Percentiles rank a stretch among this genome's conserved stretches.
Conservation (phyloP, 2,888 invertebrate species). For the Acanthosepion esculentum region DNA sequence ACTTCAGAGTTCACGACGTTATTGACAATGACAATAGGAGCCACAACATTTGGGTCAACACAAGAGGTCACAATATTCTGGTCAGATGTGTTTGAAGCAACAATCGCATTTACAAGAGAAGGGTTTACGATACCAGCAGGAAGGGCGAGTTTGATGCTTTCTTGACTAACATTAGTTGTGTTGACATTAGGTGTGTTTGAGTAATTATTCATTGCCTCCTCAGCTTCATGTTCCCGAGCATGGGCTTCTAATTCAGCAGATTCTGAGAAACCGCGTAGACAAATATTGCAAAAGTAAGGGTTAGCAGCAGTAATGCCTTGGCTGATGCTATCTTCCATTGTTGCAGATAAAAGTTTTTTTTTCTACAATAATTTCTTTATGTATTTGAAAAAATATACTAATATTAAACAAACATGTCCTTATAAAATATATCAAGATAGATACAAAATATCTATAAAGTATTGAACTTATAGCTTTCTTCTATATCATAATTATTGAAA, state of each 20-base stretch:
- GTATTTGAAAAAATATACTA: too few relatives aligned
- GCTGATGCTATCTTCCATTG: background rate
- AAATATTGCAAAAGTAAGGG: background rate
- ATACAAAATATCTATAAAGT: background rate
- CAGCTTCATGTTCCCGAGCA: slow-evolving; percentile 36
- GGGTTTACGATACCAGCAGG: background rate
- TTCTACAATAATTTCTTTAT: background rate
- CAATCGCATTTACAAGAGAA: background rate
- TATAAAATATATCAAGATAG: background rate
- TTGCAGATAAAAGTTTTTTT: background rate
- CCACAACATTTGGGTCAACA: slow-evolving; percentile 24
- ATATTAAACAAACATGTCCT: background rate
- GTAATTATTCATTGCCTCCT: background rate
- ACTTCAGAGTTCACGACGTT: background rate
- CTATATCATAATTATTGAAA: background rate
- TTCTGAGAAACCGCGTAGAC: background rate
- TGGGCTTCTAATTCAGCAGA: background rate
- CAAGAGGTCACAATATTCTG: background rate
- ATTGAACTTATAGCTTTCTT: background rate
- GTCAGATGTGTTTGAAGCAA: background rate
- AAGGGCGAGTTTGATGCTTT: background rate
- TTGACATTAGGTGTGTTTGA: background rate
- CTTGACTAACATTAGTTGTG: background rate
- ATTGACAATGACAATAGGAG: slow-evolving; percentile 24
- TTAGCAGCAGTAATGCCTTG: background rate